Conservation (phyloP, 2,888 invertebrate genomes). For the Polyploca ridens region DNA sequence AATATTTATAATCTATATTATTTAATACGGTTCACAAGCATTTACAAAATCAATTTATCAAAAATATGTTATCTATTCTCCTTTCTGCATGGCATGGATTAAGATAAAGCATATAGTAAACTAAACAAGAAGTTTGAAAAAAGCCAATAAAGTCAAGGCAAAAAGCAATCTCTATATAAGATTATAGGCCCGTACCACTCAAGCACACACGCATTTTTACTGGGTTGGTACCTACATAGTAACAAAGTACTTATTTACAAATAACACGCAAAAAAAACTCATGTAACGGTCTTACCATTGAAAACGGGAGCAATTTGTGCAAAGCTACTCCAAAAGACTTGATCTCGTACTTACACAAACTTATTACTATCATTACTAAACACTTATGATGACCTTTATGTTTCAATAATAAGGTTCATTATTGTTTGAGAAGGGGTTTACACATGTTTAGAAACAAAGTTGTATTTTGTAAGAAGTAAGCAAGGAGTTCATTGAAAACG, state of each 20-base stretch:
- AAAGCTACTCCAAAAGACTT: conserved; percentile 50
- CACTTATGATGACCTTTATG: background rate
- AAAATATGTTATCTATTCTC: too few species aligned
- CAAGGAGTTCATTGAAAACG: conserved; percentile 76
- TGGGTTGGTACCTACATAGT: conserved; percentile 22
- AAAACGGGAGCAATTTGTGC: conserved; percentile 53
- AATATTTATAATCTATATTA: background rate
- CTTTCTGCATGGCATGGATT: too few species aligned
- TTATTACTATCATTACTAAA: background rate
- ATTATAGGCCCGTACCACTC: too few species aligned
- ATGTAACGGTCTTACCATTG: conserved; percentile 73
- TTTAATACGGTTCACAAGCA: background rate
- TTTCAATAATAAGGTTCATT: conserved; percentile 19
- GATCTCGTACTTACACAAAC: conserved; percentile 51
- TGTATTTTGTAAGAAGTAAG: conserved; percentile 52
- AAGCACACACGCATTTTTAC: background rate
- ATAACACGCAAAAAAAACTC: conserved; percentile 42
- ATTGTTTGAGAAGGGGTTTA: conserved; percentile 17
- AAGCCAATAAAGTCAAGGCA: too few species aligned
- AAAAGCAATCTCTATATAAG: too few species aligned
- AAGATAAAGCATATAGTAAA: background rate
- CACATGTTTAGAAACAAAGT: conserved; percentile 29
- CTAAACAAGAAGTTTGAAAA: too few species aligned
- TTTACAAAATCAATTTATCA: too few species aligned
- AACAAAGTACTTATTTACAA: conserved; percentile 30